A percentile compares a stretch with the other conserved stretches of the same genome.
phyloP scores from a whole-genome alignment of 2,888 invertebrate species.

The Cynaeus angustus region DNA sequence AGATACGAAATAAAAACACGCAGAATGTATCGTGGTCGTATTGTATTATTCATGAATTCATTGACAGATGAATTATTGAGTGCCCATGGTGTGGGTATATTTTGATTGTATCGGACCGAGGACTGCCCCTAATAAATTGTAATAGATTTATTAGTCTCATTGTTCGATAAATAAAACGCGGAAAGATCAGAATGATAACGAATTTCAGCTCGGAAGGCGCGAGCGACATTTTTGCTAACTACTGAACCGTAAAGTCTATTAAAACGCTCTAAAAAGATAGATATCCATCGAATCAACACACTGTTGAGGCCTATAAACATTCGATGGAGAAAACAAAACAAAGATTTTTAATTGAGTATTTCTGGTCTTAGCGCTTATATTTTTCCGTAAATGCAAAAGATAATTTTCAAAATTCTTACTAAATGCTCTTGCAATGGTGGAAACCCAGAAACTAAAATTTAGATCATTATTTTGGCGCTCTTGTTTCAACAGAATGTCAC shows the following conservation, averaged over 20 bases:
- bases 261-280: not conserved
- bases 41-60: conserved; percentile 63
- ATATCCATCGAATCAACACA: not conserved
- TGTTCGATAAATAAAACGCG: conserved; percentile 51
- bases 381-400: too few species aligned
- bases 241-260: conserved; percentile 11
- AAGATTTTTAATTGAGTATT: too few species aligned
- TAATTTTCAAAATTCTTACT: too few species aligned
- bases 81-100: conserved; percentile 54
- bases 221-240: conserved; percentile 13
- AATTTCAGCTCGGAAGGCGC: conserved; percentile 14
- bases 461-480: too few species aligned
- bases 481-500: too few species aligned
- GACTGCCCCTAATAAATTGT: conserved; percentile 58
- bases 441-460: too few species aligned
- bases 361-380: too few species aligned
- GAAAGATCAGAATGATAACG: conserved; percentile 37
- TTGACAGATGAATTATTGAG: conserved; percentile 61
- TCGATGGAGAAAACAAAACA: too few species aligned
- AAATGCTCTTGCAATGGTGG: too few species aligned
- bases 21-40: conserved; percentile 42
- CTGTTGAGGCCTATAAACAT: too few species aligned
- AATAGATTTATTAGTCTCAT: conserved; percentile 60
- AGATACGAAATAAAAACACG: conserved; percentile 65
- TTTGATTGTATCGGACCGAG: conserved; percentile 52